These are phyloP conservation scores for Ochlodes sylvanus DNA, from an alignment of 2,888 invertebrate genomes.

Conservation along the genomic window DNA sequence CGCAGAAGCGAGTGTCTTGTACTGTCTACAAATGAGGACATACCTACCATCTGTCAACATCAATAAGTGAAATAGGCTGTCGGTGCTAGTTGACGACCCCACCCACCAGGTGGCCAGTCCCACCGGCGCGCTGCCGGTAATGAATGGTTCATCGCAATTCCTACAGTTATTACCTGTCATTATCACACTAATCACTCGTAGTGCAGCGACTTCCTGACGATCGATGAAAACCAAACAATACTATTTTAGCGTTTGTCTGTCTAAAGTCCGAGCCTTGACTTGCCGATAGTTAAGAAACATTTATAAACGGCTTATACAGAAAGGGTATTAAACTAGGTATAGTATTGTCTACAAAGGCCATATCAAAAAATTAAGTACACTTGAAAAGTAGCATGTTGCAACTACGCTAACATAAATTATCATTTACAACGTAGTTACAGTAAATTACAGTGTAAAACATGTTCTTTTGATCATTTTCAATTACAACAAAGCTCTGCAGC, in stretches of 20 bases:
- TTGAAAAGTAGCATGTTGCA: background rate
- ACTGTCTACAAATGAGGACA: no score
- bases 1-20: no score
- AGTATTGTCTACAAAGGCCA: no score
- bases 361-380: background rate
- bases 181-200: background rate
- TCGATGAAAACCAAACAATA: background rate
- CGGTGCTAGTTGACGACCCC: no score
- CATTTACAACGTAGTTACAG: background rate
- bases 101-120: background rate
- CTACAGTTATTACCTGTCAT: background rate
- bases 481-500: background rate
- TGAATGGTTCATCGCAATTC: background rate
- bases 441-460: background rate
- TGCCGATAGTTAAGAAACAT: no score
- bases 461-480: slow-evolving; percentile 6
- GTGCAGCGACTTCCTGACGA: background rate
- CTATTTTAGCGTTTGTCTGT: no score
- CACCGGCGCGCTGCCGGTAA: background rate
- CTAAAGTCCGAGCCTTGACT: no score
- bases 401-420: background rate
- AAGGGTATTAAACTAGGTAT: no score
- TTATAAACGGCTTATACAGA: no score
- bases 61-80: background rate
- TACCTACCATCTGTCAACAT: background rate